These are phyloP conservation scores for Invenusta paracnida DNA, from an alignment of 2,888 invertebrate species.

Conservation along the genomic window DNA sequence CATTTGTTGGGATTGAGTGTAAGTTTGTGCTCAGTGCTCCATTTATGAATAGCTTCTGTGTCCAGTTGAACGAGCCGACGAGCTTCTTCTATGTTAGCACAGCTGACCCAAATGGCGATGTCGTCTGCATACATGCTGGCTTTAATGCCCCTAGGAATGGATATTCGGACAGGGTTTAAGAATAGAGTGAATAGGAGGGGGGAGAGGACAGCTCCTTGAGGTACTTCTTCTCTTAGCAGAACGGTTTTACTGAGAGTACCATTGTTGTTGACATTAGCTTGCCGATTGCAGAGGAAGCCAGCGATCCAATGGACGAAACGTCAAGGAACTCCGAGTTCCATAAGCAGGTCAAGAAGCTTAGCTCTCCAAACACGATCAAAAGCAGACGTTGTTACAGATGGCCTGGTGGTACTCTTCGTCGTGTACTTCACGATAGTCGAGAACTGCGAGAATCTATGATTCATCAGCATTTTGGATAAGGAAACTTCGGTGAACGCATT, in stretches of 20 bases:
- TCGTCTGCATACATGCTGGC: background rate
- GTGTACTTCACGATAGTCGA: conserved; percentile 5
- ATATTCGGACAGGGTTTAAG: background rate
- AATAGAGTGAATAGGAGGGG: background rate
- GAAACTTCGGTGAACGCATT: conserved; percentile 34
- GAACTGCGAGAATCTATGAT: conserved; percentile 6
- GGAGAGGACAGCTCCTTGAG: background rate
- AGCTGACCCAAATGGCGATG: background rate
- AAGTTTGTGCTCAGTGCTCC: background rate
- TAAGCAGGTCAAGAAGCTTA: too few species aligned
- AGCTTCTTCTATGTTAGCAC: background rate
- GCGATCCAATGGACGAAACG: too few species aligned
- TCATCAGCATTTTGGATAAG: conserved; percentile 13
- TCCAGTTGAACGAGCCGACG: background rate
- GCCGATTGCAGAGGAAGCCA: too few species aligned
- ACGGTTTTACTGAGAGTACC: too few species aligned
- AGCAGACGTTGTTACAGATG: conserved; percentile 32
- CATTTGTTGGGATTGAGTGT: background rate
- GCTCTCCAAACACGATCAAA: too few species aligned
- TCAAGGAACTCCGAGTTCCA: too few species aligned
- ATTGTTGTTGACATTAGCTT: too few species aligned
- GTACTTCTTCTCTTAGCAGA: too few species aligned
- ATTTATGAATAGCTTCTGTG: background rate
- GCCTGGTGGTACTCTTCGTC: conserved; percentile 28
- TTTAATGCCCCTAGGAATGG: background rate